Evolutionary conservation across 2,888 invertebrate genomes (phyloP), one percentile per base, ranked within the genome.

Genomic region (Dorcus hopei): DNA sequence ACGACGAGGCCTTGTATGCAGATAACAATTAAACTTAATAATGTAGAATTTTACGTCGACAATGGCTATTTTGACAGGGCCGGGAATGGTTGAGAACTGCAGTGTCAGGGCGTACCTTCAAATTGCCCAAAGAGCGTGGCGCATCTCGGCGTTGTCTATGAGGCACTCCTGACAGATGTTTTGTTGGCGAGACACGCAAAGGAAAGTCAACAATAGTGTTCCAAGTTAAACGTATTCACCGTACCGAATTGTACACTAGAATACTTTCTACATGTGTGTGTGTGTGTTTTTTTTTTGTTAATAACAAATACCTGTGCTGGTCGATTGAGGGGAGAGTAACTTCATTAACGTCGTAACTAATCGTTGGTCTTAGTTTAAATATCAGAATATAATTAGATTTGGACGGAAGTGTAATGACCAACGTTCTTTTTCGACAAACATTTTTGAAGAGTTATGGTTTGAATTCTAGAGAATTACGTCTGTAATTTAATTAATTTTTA

Each of bases 11-110:
- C 19, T 45, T 19, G 45, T 45, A 45, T 19, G 23, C 9, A 9
- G 45, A 45, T 45, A 45, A 54, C 54, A 54, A 54, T 54, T 54
- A 45, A 38, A 45, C 47, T 33, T 54, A 54, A 47, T 54, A 54
- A 54, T 45, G 38, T 47, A 38, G 47, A 54, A 45, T 54, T 45
- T 54, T 38, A 54, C 19, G 54, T n/a, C 38, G 54, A 54, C 54
- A 54, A 54, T 48, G 45, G 45, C 47, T 54, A 54, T 54, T 54
- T 54, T 54, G 54, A 54, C 54, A 54, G 54, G 38, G 33, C 47
- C 14, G 39, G 47, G 47, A 54, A 45, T 54, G 33, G 54, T 54
- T 45, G 54, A 48, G 54, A 54, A 47, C 11, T 54, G 54, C 54
- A 54, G 45, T 26, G 54, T 54, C 54, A 54, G 54, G 26, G 54